A percentile compares a stretch with the other conserved stretches of the same genome.
These are phyloP conservation scores for Campoplex capitator DNA, from an alignment of 2,888 invertebrate genomes.

Conservation along the genomic window DNA sequence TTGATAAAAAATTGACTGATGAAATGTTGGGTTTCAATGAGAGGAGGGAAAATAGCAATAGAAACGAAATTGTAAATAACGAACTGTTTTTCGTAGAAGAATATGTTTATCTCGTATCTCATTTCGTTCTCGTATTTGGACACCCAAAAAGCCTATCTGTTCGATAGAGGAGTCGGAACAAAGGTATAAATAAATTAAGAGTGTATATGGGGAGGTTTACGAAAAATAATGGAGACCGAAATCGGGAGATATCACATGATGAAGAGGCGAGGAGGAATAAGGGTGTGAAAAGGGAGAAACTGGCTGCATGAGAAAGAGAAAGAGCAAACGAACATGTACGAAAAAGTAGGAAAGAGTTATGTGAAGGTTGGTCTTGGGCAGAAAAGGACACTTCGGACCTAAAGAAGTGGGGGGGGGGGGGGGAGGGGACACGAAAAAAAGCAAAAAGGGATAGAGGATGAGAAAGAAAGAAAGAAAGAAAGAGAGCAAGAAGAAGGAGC, in stretches of 20 bases:
- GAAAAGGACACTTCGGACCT: slow-evolving; percentile 46
- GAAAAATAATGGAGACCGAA: slow-evolving; percentile 36
- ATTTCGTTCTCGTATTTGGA: background rate
- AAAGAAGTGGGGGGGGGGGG: background rate
- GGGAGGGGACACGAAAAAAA: background rate
- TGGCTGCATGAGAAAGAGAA: background rate
- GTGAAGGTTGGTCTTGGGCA: slow-evolving; percentile 7
- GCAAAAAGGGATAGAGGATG: slow-evolving; percentile 12
- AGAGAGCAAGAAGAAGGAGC: slow-evolving; percentile 75
- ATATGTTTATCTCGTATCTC: background rate
- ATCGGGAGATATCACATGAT: slow-evolving; percentile 53
- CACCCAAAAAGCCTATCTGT: background rate
- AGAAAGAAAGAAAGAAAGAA: slow-evolving; percentile 36
- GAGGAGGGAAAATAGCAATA: background rate
- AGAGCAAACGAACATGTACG: background rate
- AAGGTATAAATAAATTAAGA: background rate
- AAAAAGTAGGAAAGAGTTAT: slow-evolving; percentile 21
- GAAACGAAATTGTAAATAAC: background rate
- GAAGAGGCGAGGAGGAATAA: slow-evolving; percentile 53
- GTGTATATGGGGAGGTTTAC: background rate
- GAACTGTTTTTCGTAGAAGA: background rate
- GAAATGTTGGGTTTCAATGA: background rate
- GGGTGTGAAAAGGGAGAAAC: slow-evolving; percentile 37
- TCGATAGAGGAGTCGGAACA: background rate
- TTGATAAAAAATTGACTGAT: slow-evolving; percentile 1